A percentile compares a stretch with the other conserved stretches of the same genome.
Conservation (phyloP, 1,140 invertebrate species). For the Calephelis nemesis region DNA sequence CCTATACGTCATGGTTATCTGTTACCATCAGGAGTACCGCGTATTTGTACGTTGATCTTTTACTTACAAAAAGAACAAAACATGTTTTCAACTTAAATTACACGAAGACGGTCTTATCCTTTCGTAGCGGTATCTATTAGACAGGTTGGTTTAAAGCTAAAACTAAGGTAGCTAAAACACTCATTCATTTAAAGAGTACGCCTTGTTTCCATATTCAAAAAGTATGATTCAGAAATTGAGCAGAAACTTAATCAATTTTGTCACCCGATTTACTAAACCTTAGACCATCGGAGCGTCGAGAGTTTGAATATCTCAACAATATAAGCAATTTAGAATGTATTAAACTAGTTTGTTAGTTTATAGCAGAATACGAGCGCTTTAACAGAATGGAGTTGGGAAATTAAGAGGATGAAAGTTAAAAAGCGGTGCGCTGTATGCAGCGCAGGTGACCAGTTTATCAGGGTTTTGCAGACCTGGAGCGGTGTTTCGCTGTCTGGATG, state of each 20-base stretch:
- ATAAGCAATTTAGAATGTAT: background rate
- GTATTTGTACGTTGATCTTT: too few species aligned
- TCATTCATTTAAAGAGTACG: too few species aligned
- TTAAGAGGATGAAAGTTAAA: conserved; percentile 72
- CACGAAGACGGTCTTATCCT: too few species aligned
- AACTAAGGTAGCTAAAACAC: too few species aligned
- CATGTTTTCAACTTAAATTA: too few species aligned
- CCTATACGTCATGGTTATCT: too few species aligned
- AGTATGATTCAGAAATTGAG: background rate
- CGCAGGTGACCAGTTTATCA: conserved; percentile 76
- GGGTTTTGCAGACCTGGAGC: conserved; percentile 35
- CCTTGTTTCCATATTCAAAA: too few species aligned
- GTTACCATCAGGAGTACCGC: too few species aligned
- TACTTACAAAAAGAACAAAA: too few species aligned
- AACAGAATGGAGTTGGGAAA: conserved; percentile 67
- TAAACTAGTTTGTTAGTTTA: conserved; percentile 17
- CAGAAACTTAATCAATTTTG: too few species aligned
- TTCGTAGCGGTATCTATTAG: too few species aligned
- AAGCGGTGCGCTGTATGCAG: conserved; percentile 75
- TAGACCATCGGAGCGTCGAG: background rate
- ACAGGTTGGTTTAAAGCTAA: too few species aligned
- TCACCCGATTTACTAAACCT: background rate
- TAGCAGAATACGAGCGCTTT: conserved; percentile 47
- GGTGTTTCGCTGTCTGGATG: conserved; percentile 26
- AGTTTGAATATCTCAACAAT: conserved; percentile 1